A percentile compares a stretch with the other conserved stretches of the same genome.
These are phyloP conservation scores for Oryzias dopingdopingensis DNA, from an alignment of 2,797 vertebrate species.

Conservation along the genomic window DNA sequence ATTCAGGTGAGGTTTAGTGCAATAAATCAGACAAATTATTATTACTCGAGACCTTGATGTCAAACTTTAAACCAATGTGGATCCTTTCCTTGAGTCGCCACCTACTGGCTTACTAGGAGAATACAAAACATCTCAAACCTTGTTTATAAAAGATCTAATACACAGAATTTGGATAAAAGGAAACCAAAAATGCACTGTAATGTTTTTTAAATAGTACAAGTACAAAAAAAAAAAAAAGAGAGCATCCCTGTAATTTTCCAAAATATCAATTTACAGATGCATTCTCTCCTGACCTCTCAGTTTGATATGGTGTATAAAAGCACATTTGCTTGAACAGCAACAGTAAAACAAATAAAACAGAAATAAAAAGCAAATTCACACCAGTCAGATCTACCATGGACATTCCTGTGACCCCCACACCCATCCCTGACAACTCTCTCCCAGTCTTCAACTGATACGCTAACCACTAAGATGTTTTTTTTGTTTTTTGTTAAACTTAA, in stretches of 20 bases:
- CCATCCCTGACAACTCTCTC: slow-evolving; percentile 5
- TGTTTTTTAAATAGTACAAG: slow-evolving; percentile 30
- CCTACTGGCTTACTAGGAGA: slow-evolving; percentile 33
- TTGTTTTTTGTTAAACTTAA: neutral
- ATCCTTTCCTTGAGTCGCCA: slow-evolving; percentile 24
- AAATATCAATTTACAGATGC: no score
- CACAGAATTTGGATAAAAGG: slow-evolving; percentile 5
- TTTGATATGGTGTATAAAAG: no score
- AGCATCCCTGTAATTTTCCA: no score
- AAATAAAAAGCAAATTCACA: slow-evolving; percentile 38
- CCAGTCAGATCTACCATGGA: slow-evolving; percentile 18
- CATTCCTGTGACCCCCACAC: slow-evolving; percentile 11
- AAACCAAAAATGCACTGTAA: slow-evolving; percentile 36
- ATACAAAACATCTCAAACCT: slow-evolving; percentile 10
- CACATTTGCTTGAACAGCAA: no score
- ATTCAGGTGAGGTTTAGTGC: neutral
- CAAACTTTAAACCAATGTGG: slow-evolving; percentile 4
- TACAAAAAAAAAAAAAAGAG: neutral
- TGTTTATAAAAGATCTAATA: neutral
- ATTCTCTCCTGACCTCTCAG: no score
- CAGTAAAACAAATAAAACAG: no score
- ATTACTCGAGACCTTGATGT: neutral
- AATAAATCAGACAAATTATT: neutral
- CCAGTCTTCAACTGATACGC: slow-evolving; percentile 11
- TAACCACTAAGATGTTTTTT: neutral